Base-by-base conservation (phyloP, 2,888 invertebrate species). In the Dysmachus trigonus region DNA sequence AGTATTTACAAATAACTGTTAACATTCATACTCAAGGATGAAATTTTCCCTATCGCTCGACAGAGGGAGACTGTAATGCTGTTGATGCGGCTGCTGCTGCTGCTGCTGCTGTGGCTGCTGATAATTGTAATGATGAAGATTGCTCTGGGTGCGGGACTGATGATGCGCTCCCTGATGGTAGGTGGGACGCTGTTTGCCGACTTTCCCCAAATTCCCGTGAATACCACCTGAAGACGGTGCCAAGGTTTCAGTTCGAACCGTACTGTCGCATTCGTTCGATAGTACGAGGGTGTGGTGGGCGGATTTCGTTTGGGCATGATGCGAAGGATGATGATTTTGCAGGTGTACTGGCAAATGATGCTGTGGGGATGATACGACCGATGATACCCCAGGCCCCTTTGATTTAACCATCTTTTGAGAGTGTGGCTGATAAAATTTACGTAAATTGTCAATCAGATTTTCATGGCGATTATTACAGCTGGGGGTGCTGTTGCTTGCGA, bases 361-460 rank as follows among this genome's bases (percentile, higher is more conserved):
- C 81, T 51, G 89, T 87, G 83, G 86, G 79, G 86, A n/a, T 86
- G 88, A 72, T 84, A 77, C 41, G 18, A 51, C 38, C n/a, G 62
- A 18, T n/a, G n/a, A n/a, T n/a, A n/a, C n/a, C 10, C 41, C 74
- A 83, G 85, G 86, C 85, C 86, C 86, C 79, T 87, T 88, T 18
- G 91, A 91, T 88, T 91, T 90, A 62, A 90, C 89, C 13, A 90
- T 90, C 71, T 90, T 90, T 86, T 85, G 53, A 51, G 74, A 85
- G 79, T 85, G 86, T 31, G 86, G 90, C 88, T 91, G 91, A 89
- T 91, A 91, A 89, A 91, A 91, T 90, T 91, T 91, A 87, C 91
- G 91, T 87, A 91, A 88, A 88, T 90, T 91, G 88, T 91, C 91
- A 83, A 86, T 86, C 33, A 86, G 76, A 81, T 85, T 84, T 82